Conservation (phyloP, 2,797 vertebrate species). For the Acropternis orthonyx region DNA sequence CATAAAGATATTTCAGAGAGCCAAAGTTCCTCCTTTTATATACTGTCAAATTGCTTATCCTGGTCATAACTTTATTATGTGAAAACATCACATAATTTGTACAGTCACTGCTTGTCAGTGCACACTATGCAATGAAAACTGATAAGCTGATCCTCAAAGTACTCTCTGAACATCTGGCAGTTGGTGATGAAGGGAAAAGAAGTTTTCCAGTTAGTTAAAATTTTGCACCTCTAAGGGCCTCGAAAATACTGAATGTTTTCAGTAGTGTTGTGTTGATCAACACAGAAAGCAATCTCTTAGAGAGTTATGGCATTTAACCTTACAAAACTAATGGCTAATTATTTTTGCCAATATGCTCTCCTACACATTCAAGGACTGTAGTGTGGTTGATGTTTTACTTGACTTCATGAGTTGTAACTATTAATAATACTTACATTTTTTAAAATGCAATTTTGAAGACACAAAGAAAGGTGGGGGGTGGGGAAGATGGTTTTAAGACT, state of each 20-base stretch:
- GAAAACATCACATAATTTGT: neutral
- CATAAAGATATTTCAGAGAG: neutral
- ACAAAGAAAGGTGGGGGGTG: neutral
- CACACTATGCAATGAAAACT: neutral
- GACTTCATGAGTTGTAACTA: neutral
- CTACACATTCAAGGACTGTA: neutral
- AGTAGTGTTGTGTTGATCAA: neutral
- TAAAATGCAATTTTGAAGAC: neutral
- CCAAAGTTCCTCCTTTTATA: neutral
- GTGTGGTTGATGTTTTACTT: neutral
- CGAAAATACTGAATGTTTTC: neutral
- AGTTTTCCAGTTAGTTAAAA: neutral
- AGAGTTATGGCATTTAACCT: neutral
- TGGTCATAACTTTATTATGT: neutral
- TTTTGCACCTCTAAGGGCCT: neutral
- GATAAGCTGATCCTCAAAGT: neutral
- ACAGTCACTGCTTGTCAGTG: conserved; percentile 27
- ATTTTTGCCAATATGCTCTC: neutral
- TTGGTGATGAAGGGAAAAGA: neutral
- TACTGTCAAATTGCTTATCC: neutral
- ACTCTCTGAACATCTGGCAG: neutral
- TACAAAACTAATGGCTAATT: neutral
- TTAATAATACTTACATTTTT: neutral
- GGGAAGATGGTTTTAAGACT: neutral
- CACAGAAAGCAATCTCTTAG: neutral